Percentiles rank a stretch among this genome's conserved stretches.
phyloP scores from a whole-genome alignment of 2,797 vertebrate genomes.

The Gadopsis marmoratus region DNA sequence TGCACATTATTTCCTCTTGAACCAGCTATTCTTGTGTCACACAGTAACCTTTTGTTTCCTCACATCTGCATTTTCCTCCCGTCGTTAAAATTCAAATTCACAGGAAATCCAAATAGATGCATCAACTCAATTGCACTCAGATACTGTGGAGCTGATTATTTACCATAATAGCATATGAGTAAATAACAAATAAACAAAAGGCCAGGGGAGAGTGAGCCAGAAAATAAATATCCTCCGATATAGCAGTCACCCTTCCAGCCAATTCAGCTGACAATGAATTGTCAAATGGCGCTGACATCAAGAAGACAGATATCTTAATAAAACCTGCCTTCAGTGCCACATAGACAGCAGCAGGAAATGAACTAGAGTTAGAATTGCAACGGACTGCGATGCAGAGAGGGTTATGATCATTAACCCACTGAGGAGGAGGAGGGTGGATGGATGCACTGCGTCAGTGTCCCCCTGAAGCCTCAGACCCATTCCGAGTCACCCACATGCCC shows the following conservation, averaged over 20 bases:
- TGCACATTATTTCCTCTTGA: not conserved
- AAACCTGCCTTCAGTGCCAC: conserved; percentile 54
- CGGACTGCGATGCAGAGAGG: conserved; percentile 34
- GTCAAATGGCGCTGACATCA: conserved; percentile 56
- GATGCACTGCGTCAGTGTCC: not conserved
- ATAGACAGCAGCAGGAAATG: conserved; percentile 62
- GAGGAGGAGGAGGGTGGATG: conserved; percentile 23
- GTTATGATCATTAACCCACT: conserved; percentile 47
- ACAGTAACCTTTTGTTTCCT: conserved; percentile 43
- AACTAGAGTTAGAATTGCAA: conserved; percentile 60
- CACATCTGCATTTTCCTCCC: conserved; percentile 44
- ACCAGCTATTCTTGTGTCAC: not conserved
- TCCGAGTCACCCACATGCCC: conserved; percentile 15
- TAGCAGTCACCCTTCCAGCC: conserved; percentile 54
- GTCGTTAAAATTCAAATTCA: conserved; percentile 44
- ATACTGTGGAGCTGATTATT: conserved; percentile 47
- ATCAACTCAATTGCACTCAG: conserved; percentile 37
- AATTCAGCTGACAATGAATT: conserved; percentile 64
- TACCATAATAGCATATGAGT: conserved; percentile 36
- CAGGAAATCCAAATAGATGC: conserved; percentile 43
- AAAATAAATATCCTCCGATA: conserved; percentile 32
- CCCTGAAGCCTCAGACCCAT: not conserved
- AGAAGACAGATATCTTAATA: conserved; percentile 68
- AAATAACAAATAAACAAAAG: conserved; percentile 58
- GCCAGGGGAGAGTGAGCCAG: conserved; percentile 11